phyloP scores from a whole-genome alignment of 1,140 invertebrate genomes.

The Drosophila leontia region DNA sequence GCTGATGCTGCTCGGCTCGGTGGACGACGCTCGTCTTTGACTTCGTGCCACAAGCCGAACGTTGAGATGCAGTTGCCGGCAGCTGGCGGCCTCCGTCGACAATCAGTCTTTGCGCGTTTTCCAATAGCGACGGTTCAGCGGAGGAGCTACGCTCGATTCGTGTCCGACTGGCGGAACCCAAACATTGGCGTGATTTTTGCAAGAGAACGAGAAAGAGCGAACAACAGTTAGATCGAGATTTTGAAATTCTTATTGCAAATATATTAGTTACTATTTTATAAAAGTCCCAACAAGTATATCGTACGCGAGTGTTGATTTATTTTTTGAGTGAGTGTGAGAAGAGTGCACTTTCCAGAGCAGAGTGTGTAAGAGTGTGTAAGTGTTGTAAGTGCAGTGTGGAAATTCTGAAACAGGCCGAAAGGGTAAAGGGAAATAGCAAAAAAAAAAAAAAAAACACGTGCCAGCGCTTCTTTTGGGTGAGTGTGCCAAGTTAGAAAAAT shows the following conservation, averaged over 20 bases:
- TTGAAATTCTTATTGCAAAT: background rate
- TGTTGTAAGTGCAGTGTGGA: constrained; percentile 3
- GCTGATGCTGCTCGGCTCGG: background rate
- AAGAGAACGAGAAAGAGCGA: background rate
- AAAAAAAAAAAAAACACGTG: constrained; percentile 22
- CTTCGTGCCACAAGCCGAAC: constrained; percentile 5
- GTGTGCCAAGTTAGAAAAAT: constrained; percentile 29
- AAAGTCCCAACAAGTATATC: background rate
- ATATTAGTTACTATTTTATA: background rate
- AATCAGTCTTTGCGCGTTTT: constrained; percentile 77
- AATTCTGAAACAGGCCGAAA: constrained; percentile 3
- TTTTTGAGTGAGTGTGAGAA: constrained; percentile 24
- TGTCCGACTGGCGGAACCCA: background rate
- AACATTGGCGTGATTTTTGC: constrained; percentile 34
- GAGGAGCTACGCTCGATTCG: constrained; percentile 19
- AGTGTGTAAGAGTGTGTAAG: constrained; percentile 1
- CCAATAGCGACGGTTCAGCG: constrained; percentile 59
- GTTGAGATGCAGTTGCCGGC: constrained; percentile 38
- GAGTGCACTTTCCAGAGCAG: background rate
- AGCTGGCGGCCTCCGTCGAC: constrained; percentile 25
- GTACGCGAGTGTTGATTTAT: constrained; percentile 30
- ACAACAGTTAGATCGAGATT: background rate
- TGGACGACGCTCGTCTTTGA: too few species aligned
- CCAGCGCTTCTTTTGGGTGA: constrained; percentile 31
- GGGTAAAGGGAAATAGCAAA: background rate